phyloP scores from a whole-genome alignment of 2,888 invertebrate genomes.

The Antheraea assamensis region DNA sequence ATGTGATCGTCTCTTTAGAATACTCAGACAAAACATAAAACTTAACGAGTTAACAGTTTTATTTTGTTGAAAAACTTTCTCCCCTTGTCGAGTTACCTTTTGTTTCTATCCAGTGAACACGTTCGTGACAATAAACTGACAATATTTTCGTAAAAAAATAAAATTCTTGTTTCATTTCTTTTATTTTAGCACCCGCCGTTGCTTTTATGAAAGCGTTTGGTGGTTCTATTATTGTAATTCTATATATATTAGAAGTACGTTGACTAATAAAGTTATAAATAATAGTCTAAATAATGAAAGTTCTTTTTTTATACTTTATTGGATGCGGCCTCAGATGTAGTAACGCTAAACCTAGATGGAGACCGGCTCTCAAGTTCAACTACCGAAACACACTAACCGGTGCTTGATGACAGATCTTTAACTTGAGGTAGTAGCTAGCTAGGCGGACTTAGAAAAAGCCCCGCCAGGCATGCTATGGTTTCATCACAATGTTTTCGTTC shows the following conservation, averaged over 20 bases:
- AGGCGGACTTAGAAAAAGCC: too few species aligned
- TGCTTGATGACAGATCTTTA: too few species aligned
- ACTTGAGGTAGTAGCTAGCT: too few species aligned
- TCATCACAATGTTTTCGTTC: too few species aligned
- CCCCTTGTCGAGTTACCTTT: conserved; percentile 20
- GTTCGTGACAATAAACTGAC: conserved; percentile 12
- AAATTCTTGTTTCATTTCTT: not conserved
- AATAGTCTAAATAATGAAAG: too few species aligned
- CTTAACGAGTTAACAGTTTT: conserved; percentile 17
- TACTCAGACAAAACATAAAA: conserved; percentile 14
- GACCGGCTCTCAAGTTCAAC: too few species aligned
- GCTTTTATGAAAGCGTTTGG: not conserved
- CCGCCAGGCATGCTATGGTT: too few species aligned
- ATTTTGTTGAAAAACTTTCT: conserved; percentile 20
- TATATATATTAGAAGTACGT: not conserved
- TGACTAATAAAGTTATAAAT: too few species aligned
- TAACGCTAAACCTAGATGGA: too few species aligned
- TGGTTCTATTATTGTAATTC: not conserved
- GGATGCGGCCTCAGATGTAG: too few species aligned
- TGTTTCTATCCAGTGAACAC: conserved; percentile 4
- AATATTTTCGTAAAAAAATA: conserved; percentile 11
- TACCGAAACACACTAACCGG: too few species aligned
- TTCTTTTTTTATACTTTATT: too few species aligned
- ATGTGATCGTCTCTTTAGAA: conserved; percentile 16
- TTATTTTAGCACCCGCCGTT: not conserved